Base-by-base conservation (phyloP, 2,113 vertebrate genomes). In the Megaceryle maxima region DNA sequence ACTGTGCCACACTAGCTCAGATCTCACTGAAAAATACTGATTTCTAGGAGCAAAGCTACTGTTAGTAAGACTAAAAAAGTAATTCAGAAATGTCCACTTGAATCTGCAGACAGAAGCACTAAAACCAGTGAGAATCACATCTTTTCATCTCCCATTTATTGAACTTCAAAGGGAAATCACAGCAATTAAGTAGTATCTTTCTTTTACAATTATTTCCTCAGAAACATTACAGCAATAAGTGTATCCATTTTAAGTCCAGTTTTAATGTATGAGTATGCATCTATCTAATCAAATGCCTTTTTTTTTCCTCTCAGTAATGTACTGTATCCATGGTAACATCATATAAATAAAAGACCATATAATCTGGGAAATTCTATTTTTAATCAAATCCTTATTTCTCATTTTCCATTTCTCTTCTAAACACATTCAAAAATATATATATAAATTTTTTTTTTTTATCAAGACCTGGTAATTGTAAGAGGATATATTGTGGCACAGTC, bases 291-390 rank as follows among this genome's bases (percentile, higher is more conserved):
- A 85, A 91, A 64, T 73, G 43, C 6, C 13, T 37, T 66, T 81
- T 87, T 90, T 77, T 75, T 48, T 66, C 1, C 35, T 81, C 59
- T 88, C 68, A 77, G 3, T 69, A 79, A n/a, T 2, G 5, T 88
- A 73, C 16, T 66, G 26, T 28, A 66, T 92, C 90, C 81, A 87
- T 78, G 84, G 90, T 91, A 96, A 91, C 83, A 67, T 75, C 67
- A 22, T 18, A 35, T 29, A 83, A 80, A 80, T 66, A 92, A 90
- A 83, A 79, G 19, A 20, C 4, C 0, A 59, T 62, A 90, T 83
- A 16, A 53, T 73, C 64, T 64, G n/a, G 56, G 39, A 84, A 87
- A 78, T 74, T 73, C 31, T 85, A 51, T 72, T 75, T 97, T 94
- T 90, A 79, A 79, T 64, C 26, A 73, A 87, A 39, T 75, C 74